Evolutionary conservation across 2,797 vertebrate genomes (phyloP), one percentile per base, ranked within the genome.

Genomic region (Rhabdophis nuchalis): DNA sequence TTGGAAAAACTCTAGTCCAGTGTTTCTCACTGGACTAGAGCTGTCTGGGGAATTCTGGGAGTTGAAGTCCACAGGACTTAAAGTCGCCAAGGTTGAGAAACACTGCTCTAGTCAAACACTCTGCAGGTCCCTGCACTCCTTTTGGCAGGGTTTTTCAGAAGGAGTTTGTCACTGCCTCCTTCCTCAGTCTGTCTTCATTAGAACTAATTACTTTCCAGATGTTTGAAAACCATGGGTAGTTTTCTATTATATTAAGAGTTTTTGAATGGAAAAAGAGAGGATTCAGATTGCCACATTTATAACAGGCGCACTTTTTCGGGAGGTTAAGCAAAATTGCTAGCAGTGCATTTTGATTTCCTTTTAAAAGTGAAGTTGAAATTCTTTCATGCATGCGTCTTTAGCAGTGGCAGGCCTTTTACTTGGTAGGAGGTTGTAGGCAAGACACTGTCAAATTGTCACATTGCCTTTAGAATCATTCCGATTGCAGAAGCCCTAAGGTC

Each of bases 391-490:
- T 41, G 32, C 16, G 9, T 72, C 27, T 10, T 72, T 18, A 87
- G 52, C n/a, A 25, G 7, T 60, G 86, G 14, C 36, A 82, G 41
- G 23, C 25, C 53, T 86, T 46, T 61, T n/a, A 27, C 41, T 85
- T 29, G 11, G 8, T 36, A 57, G 82, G 41, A n/a, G 52, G 68
- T 82, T 85, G 41, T 7, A 2, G 54, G 25, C 68, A 60, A 50
- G 36, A 27, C 85, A n/a, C 68, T 92, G 68, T 60, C 41, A 58
- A 36, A 36, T 18, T 92, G 68, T 85, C 86, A 88, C 13, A 53
- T 46, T 46, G 23, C 58, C 54, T 58, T 88, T 82, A n/a, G 41
- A 36, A 13, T 58, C 68, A 60, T 32, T 72, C 52, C 4, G 68
- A 87, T 23, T 54, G 7, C 9, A 60, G 46, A 32, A 53, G 68